Evolutionary conservation across 2,113 vertebrate genomes (phyloP).

Genomic region (Oophaga pumilio): DNA sequence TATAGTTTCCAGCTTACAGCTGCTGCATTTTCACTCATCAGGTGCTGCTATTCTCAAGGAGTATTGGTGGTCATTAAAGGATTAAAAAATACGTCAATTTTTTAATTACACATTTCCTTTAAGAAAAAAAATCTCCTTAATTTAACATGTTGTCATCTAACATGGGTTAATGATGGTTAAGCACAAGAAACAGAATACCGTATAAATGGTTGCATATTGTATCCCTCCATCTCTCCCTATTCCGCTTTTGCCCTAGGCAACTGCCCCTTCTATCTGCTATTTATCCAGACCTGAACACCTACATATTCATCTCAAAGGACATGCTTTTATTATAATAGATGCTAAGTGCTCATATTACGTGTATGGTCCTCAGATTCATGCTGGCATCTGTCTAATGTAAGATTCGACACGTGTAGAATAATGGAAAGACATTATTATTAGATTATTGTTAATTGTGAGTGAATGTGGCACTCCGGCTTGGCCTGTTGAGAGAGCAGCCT

Average conservation of each 20-base stretch:
- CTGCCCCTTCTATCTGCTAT: not conserved
- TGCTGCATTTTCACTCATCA: too few species aligned
- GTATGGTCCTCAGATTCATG: not conserved
- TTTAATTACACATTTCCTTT: too few species aligned
- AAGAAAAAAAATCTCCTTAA: too few species aligned
- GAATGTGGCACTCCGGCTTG: not conserved
- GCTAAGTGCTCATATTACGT: not conserved
- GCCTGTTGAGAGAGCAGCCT: not conserved
- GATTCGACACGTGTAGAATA: not conserved
- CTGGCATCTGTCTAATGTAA: not conserved
- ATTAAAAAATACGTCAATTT: too few species aligned
- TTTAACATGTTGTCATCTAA: too few species aligned
- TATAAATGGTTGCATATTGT: too few species aligned
- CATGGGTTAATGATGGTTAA: too few species aligned
- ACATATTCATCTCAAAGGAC: not conserved
- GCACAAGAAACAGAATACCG: too few species aligned
- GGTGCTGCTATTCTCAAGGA: too few species aligned
- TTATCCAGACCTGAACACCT: not conserved
- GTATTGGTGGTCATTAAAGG: too few species aligned
- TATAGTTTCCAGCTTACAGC: too few species aligned
- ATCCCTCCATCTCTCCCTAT: too few species aligned
- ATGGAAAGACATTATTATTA: slow-evolving; percentile 14
- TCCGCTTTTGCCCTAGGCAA: not conserved
- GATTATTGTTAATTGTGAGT: slow-evolving; percentile 37
- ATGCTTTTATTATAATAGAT: not conserved